These are phyloP conservation scores for Galeopsomyia nigrocyanea DNA, from an alignment of 2,888 invertebrate genomes.

Conservation along the genomic window DNA sequence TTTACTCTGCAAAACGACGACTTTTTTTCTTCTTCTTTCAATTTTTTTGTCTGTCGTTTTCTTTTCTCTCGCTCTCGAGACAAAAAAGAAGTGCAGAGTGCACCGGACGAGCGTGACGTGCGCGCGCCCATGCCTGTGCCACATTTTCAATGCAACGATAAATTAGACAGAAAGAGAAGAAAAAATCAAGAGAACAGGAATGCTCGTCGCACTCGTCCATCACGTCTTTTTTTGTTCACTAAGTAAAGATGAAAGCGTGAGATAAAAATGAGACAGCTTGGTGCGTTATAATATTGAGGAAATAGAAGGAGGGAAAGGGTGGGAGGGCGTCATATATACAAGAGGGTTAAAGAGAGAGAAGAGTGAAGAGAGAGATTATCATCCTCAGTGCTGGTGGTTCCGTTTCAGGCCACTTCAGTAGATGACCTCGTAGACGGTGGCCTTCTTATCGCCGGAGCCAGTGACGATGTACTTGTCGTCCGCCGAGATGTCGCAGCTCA, in stretches of 20 bases:
- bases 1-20: not conserved
- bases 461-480: constrained; percentile 99
- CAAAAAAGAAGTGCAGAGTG: constrained; percentile 12
- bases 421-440: constrained; percentile 96
- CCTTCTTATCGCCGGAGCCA: constrained; percentile 98
- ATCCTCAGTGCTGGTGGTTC: not conserved
- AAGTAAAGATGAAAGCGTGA: constrained; percentile 20
- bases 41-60: constrained; percentile 10
- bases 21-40: not conserved
- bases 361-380: not conserved
- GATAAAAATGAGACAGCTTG: no score
- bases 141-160: constrained; percentile 14
- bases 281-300: constrained; percentile 33
- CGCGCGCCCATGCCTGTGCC: not conserved
- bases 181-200: not conserved
- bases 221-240: constrained; percentile 5
- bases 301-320: no score
- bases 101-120: constrained; percentile 24
- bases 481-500: constrained; percentile 98
- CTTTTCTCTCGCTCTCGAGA: constrained; percentile 19
- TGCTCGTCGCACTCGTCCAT: constrained; percentile 16
- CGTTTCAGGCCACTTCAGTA: constrained; percentile 67
- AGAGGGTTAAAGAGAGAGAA: constrained; percentile 7
- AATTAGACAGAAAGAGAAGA: constrained; percentile 8
- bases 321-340: constrained; percentile 33